A percentile compares a stretch with the other conserved stretches of the same genome.
phyloP scores from a whole-genome alignment of 2,113 vertebrate genomes.

The Macrotus californicus region DNA sequence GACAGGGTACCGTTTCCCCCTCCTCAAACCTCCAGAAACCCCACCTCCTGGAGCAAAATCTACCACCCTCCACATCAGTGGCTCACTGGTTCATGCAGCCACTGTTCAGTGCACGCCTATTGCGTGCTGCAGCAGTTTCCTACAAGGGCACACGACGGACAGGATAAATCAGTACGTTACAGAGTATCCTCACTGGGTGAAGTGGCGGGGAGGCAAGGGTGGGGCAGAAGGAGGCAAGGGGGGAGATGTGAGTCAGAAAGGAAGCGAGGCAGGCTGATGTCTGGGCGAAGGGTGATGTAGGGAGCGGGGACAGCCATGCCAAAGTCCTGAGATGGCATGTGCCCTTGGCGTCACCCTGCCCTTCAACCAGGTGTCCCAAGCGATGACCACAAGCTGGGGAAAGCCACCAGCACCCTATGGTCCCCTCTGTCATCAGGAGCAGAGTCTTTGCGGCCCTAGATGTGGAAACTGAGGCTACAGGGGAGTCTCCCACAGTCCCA shows the following conservation, averaged over 20 bases:
- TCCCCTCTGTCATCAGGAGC: not conserved
- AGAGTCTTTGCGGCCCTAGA: not conserved
- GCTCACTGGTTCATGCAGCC: not conserved
- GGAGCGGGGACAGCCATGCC: not conserved
- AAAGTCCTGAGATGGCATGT: not conserved
- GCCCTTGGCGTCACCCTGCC: not conserved
- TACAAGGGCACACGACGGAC: not conserved
- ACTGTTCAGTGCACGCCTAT: no score
- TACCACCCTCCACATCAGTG: fast-evolving
- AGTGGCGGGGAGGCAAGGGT: not conserved
- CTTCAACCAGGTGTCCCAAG: not conserved
- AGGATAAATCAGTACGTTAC: not conserved
- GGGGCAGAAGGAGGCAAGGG: not conserved
- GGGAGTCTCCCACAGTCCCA: not conserved
- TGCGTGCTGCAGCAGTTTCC: not conserved
- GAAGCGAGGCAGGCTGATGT: not conserved
- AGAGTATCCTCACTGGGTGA: not conserved
- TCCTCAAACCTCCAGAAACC: not conserved
- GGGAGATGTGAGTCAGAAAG: not conserved
- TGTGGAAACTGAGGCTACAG: not conserved
- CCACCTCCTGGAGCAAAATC: not conserved
- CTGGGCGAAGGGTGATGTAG: not conserved
- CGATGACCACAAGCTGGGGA: not conserved
- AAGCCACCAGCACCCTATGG: fast-evolving
- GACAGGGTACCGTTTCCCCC: not conserved